A percentile compares a stretch with the other conserved stretches of the same genome.
These are phyloP conservation scores for Onthophagus sagittarius DNA, from an alignment of 2,888 invertebrate genomes.

Conservation along the genomic window DNA sequence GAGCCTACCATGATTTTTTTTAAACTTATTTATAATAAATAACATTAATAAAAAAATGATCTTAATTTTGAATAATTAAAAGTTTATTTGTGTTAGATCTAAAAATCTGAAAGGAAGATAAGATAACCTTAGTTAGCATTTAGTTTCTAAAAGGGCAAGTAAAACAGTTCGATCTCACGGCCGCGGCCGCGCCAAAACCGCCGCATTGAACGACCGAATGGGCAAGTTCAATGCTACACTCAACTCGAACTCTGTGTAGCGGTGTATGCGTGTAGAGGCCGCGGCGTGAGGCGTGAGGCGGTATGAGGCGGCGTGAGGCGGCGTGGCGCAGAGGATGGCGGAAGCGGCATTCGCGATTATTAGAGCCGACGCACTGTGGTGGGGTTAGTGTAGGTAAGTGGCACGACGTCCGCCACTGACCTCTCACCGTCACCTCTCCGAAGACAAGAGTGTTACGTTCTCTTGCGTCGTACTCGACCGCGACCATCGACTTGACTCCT, in stretches of 20 bases:
- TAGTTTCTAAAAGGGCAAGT: not conserved
- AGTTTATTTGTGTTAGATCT: no score
- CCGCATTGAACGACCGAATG: not conserved
- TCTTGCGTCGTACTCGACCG: conserved; percentile 20
- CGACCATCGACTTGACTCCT: conserved; percentile 13
- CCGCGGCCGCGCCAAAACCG: not conserved
- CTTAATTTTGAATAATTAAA: no score
- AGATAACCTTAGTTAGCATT: no score
- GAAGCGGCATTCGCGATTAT: conserved; percentile 14
- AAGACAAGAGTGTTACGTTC: conserved; percentile 32
- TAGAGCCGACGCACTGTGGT: conserved; percentile 26
- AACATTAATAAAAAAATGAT: no score
- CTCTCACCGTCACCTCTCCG: conserved; percentile 28
- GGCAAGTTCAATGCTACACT: conserved; percentile 12
- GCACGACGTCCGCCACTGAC: conserved; percentile 45
- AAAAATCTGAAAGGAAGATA: no score
- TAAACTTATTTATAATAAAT: not conserved
- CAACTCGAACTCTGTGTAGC: no score
- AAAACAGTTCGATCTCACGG: not conserved
- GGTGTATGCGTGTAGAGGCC: no score
- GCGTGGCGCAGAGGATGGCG: not conserved
- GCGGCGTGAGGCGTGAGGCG: not conserved
- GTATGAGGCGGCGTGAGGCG: not conserved
- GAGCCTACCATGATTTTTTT: not conserved
- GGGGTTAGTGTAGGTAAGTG: conserved; percentile 47